Percentiles rank a stretch among this genome's conserved stretches.
Evolutionary conservation across 2,113 vertebrate genomes (phyloP).

Genomic region (Naja naja): DNA sequence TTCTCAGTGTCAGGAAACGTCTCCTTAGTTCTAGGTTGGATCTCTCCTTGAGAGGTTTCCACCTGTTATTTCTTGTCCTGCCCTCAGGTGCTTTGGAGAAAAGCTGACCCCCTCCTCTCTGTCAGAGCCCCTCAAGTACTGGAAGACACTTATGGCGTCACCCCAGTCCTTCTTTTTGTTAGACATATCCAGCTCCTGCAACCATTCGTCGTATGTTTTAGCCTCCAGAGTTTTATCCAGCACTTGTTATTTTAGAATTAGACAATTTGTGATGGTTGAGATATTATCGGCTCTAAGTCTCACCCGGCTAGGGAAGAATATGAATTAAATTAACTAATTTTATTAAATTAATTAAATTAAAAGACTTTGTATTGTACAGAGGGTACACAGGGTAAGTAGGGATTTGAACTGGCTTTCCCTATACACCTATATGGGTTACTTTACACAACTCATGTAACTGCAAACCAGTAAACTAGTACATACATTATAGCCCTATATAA

Average conservation of each 20-base stretch:
- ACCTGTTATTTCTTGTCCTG: not conserved
- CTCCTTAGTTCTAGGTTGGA: not conserved
- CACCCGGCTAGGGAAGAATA: not conserved
- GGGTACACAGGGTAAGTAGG: not conserved
- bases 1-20: not conserved
- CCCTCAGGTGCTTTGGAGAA: not conserved
- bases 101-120: not conserved
- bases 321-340: not conserved
- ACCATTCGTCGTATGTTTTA: not conserved
- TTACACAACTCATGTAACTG: not conserved
- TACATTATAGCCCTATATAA: not conserved
- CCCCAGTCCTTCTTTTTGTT: not conserved
- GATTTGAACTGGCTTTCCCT: not conserved
- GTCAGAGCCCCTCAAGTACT: not conserved
- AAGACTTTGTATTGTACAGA: not conserved
- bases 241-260: not conserved
- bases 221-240: not conserved
- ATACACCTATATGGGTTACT: not conserved
- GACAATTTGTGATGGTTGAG: not conserved
- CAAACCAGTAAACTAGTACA: not conserved
- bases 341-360: not conserved
- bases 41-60: not conserved
- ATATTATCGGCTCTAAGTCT: not conserved
- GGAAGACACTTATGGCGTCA: not conserved
- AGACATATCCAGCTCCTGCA: not conserved